These are phyloP conservation scores for Tuberolachnus salignus DNA, from an alignment of 2,888 invertebrate genomes.

Conservation along the genomic window DNA sequence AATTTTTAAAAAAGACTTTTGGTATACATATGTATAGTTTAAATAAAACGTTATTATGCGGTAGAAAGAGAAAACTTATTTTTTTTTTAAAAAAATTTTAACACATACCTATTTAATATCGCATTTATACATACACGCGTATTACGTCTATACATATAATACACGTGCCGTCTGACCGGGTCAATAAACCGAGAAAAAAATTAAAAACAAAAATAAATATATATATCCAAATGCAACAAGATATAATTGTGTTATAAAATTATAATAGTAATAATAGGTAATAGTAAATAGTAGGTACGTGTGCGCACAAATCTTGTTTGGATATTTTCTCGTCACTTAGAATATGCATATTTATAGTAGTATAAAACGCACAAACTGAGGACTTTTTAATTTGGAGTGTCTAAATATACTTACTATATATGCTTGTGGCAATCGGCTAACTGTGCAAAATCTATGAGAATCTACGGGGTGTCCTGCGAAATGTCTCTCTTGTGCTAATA, in stretches of 20 bases:
- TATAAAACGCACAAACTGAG: background rate
- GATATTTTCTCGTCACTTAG: conserved; percentile 14
- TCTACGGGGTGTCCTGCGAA: too few relatives aligned
- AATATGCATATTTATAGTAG: conserved; percentile 6
- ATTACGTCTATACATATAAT: too few relatives aligned
- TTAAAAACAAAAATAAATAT: too few relatives aligned
- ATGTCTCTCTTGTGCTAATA: too few relatives aligned
- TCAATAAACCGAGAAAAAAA: conserved; percentile 29
- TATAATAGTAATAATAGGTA: too few relatives aligned
- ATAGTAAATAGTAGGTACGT: too few relatives aligned
- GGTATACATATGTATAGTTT: background rate
- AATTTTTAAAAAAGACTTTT: conserved; percentile 15
- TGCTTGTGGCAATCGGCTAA: too few relatives aligned
- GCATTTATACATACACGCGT: background rate
- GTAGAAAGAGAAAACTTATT: conserved; percentile 36
- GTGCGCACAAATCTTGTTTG: conserved; percentile 4
- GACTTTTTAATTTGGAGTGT: background rate
- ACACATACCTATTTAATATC: conserved; percentile 38
- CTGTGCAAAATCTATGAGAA: too few relatives aligned
- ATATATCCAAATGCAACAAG: background rate
- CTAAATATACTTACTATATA: too few relatives aligned
- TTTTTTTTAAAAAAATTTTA: background rate
- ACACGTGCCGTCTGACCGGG: conserved; percentile 10
- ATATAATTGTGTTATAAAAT: too few relatives aligned
- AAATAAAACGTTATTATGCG: conserved; percentile 5